Conservation (phyloP, 2,888 invertebrate genomes). For the Euproctis similis region DNA sequence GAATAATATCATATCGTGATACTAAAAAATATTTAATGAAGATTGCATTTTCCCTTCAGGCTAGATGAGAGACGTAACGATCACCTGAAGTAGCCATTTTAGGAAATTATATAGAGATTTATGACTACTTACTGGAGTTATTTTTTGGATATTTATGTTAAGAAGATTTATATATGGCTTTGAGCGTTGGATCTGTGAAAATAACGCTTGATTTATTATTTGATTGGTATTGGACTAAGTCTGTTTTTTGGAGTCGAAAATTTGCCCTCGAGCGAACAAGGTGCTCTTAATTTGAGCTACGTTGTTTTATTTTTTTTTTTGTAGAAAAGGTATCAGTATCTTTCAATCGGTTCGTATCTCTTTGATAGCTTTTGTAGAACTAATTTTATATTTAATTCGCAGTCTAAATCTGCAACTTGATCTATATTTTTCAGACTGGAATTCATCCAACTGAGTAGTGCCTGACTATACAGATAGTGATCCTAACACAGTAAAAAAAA, state of each 20-base stretch:
- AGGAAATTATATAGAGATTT: conserved; percentile 67
- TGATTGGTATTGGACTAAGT: conserved; percentile 14
- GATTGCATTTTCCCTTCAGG: conserved; percentile 57
- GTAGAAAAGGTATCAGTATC: conserved; percentile 3
- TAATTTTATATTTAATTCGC: too few species aligned
- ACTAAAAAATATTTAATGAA: conserved; percentile 51
- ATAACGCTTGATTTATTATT: conserved; percentile 28
- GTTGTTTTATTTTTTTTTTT: too few species aligned
- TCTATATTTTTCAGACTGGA: too few species aligned
- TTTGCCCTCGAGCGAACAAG: conserved; percentile 18
- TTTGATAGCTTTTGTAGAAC: too few species aligned
- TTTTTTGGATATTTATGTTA: conserved; percentile 56
- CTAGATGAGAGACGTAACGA: conserved; percentile 53
- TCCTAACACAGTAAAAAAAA: too few species aligned
- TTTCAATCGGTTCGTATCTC: conserved; percentile 2
- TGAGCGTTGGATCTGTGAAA: conserved; percentile 35
- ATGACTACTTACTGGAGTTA: conserved; percentile 57
- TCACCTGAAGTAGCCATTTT: conserved; percentile 67
- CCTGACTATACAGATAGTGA: too few species aligned
- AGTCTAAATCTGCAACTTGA: too few species aligned
- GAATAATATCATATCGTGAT: conserved; percentile 20
- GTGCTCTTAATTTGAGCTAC: conserved; percentile 9
- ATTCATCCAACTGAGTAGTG: too few species aligned
- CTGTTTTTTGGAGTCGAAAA: conserved; percentile 10
- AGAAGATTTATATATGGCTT: conserved; percentile 64